Conservation (phyloP, 53 echinoderm and acorn worm genomes). For the Apostichopus leukothele region DNA sequence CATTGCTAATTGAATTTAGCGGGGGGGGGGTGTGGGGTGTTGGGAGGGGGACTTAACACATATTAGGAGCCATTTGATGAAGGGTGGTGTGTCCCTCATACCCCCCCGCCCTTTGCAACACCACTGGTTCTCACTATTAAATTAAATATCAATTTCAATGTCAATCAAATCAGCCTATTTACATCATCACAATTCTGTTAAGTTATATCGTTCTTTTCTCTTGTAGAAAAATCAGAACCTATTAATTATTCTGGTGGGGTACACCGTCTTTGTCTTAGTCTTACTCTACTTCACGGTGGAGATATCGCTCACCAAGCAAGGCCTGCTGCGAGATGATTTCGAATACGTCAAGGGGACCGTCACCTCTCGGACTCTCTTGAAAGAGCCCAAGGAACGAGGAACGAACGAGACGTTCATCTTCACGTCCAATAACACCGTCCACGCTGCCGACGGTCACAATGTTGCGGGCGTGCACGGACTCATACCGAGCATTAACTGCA, state of each 20-base stretch:
- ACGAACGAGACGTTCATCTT: conserved; percentile 9
- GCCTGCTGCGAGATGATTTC: background rate
- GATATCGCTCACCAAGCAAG: background rate
- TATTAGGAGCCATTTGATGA: background rate
- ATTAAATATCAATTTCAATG: too few species aligned
- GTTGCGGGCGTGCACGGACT: background rate
- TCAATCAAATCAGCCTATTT: too few species aligned
- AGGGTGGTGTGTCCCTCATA: too few species aligned
- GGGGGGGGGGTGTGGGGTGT: background rate
- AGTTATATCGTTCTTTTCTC: background rate
- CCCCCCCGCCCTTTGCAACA: too few species aligned
- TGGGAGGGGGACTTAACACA: background rate
- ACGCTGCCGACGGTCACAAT: too few species aligned
- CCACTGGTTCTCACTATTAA: too few species aligned
- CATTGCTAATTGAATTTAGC: background rate
- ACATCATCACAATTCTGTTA: too few species aligned
- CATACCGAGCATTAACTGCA: conserved; percentile 24
- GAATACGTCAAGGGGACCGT: background rate
- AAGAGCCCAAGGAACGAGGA: background rate
- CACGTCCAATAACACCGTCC: background rate
- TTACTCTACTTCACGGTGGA: background rate
- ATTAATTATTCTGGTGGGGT: background rate
- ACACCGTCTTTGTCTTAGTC: background rate
- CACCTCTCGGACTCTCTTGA: background rate
- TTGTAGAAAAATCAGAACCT: background rate